A percentile compares a stretch with the other conserved stretches of the same genome.
phyloP scores from a whole-genome alignment of 2,797 vertebrate genomes.

The Gila robusta region DNA sequence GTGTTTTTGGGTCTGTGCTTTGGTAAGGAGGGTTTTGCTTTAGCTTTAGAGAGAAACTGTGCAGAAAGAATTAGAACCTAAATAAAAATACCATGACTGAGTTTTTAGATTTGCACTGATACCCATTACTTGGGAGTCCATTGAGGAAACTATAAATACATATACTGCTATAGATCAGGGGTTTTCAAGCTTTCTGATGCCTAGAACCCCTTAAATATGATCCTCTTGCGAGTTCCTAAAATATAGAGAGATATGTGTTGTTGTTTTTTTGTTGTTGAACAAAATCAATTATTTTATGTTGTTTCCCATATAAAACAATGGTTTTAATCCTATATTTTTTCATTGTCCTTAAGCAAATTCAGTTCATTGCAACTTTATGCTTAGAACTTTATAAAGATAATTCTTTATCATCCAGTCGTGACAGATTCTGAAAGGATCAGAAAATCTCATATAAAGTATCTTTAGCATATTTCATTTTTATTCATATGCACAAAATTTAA shows the following conservation, averaged over 20 bases:
- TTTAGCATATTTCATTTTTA: too few species aligned
- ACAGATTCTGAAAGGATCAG: too few species aligned
- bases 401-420: too few species aligned
- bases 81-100: background rate
- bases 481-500: too few species aligned
- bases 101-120: background rate
- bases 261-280: background rate
- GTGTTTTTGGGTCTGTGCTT: background rate
- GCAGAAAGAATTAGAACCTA: conserved; percentile 7
- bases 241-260: background rate
- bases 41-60: conserved; percentile 16
- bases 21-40: conserved; percentile 21
- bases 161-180: background rate
- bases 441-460: too few species aligned
- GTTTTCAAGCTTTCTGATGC: background rate
- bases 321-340: too few species aligned
- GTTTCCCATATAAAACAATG: background rate
- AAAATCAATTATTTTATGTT: background rate
- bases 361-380: too few species aligned
- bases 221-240: background rate
- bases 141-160: conserved; percentile 5
- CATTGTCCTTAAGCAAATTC: too few species aligned
- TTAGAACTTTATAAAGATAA: background rate
- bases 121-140: background rate
- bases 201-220: background rate